Conservation (phyloP, 2,797 vertebrate genomes). For the Neosilurus mollespiculum region DNA sequence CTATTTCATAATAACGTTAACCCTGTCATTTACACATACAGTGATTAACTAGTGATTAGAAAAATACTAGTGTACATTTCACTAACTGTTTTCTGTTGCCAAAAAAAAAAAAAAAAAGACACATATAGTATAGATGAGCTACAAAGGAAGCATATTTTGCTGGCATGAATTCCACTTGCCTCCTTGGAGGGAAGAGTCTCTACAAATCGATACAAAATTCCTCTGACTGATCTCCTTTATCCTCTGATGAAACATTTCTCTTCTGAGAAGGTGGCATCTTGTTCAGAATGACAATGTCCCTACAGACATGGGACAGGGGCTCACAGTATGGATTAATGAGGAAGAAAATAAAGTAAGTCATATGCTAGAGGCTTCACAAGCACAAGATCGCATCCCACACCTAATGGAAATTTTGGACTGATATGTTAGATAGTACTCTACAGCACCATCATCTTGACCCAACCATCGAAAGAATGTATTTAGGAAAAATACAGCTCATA, state of each 20-base stretch:
- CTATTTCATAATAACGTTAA: constrained; percentile 7
- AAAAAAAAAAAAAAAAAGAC: neutral
- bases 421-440: neutral
- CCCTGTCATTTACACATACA: neutral
- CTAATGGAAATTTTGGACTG: neutral
- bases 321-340: neutral
- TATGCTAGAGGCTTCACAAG: neutral
- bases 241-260: constrained; percentile 7
- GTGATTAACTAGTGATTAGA: neutral
- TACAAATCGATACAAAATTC: neutral
- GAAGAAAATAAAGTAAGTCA: neutral
- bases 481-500: neutral
- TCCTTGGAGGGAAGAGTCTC: neutral
- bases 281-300: neutral
- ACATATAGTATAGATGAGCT: neutral
- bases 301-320: neutral
- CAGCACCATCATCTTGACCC: neutral
- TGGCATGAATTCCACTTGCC: neutral
- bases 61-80: neutral
- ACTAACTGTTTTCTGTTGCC: neutral
- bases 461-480: neutral
- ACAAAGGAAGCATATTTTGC: neutral
- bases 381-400: neutral
- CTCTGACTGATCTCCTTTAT: constrained; percentile 13
- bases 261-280: neutral